These are phyloP conservation scores for Urocyon cinereoargenteus DNA, from an alignment of 2,797 vertebrate species.

Conservation along the genomic window DNA sequence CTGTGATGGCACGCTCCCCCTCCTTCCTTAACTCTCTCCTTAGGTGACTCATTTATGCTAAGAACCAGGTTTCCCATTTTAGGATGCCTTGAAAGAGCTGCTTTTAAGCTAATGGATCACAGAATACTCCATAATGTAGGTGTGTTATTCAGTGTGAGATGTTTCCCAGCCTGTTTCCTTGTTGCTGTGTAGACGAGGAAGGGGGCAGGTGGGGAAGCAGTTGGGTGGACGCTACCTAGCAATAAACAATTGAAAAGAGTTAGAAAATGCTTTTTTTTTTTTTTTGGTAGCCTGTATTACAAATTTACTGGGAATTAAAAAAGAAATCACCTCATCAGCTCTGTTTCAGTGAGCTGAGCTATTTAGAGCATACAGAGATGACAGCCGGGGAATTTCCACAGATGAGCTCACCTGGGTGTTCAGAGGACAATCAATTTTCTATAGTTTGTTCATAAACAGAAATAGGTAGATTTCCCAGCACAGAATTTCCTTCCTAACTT, in stretches of 20 bases:
- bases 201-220: background rate
- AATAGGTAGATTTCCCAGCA: background rate
- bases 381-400: background rate
- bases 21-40: background rate
- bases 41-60: background rate
- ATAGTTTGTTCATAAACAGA: slow-evolving; percentile 60
- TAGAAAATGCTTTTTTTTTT: background rate
- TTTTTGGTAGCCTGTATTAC: background rate
- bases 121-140: background rate
- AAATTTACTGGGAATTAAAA: background rate
- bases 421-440: background rate
- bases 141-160: background rate
- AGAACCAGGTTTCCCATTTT: background rate
- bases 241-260: slow-evolving; percentile 40
- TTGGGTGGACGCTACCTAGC: background rate
- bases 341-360: slow-evolving; percentile 14
- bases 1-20: background rate
- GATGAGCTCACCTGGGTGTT: background rate
- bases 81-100: background rate
- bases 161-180: background rate
- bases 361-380: background rate
- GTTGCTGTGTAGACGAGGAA: background rate
- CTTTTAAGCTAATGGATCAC: background rate
- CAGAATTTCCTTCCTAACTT: background rate
- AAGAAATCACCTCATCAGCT: background rate